Conservation (phyloP, 2,888 invertebrate species). For the Agonopterix alstromeriana region DNA sequence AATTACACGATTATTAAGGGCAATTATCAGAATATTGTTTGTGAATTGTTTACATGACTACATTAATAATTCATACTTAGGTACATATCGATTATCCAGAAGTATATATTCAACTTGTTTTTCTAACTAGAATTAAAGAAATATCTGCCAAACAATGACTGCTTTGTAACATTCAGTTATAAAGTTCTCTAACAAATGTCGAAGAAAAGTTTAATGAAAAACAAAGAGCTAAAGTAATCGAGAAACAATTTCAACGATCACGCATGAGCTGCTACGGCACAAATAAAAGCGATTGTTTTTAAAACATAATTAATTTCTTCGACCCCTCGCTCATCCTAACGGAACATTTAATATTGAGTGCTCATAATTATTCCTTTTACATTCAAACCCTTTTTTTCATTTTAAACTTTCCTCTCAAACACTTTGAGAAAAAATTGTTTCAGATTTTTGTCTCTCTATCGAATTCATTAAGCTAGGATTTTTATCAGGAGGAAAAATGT, state of each 20-base stretch:
- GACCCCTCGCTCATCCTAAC: slow-evolving; percentile 64
- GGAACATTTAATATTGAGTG: slow-evolving; percentile 76
- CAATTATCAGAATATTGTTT: no score
- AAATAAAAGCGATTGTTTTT: slow-evolving; percentile 74
- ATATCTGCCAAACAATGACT: no score
- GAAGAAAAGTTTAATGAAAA: slow-evolving; percentile 65
- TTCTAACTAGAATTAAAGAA: no score
- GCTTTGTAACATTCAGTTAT: no score
- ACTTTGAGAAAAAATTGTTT: slow-evolving; percentile 36
- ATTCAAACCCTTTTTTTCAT: slow-evolving; percentile 62
- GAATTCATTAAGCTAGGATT: slow-evolving; percentile 9
- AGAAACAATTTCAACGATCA: slow-evolving; percentile 71
- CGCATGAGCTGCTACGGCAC: slow-evolving; percentile 68
- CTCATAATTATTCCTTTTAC: slow-evolving; percentile 73
- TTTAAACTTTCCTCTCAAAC: slow-evolving; percentile 53
- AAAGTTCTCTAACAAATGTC: slow-evolving; percentile 6
- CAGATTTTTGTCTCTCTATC: slow-evolving; percentile 36
- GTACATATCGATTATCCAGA: no score
- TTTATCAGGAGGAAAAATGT: no score
- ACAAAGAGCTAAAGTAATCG: slow-evolving; percentile 71
- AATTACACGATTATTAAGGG: no score
- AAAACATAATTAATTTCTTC: slow-evolving; percentile 74
- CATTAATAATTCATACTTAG: no score
- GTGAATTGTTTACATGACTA: no score
- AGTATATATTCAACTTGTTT: no score